These are phyloP conservation scores for Rhynchophorus ferrugineus DNA, from an alignment of 1,140 invertebrate species.

Conservation along the genomic window DNA sequence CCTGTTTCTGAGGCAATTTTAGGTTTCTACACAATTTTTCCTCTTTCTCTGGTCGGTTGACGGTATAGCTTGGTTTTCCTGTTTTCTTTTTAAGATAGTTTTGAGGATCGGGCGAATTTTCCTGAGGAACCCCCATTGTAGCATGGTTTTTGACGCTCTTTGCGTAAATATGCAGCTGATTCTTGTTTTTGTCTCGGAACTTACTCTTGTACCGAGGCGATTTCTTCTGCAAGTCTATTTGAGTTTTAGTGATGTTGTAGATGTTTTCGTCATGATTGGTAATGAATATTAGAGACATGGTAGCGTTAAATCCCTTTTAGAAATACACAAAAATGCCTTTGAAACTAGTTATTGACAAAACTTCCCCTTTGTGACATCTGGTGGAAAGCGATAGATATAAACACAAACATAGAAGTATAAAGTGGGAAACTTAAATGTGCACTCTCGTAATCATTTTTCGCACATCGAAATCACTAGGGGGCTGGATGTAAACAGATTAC, in stretches of 20 bases:
- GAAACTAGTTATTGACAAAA: too few relatives aligned
- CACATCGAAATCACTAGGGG: too few relatives aligned
- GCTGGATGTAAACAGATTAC: too few relatives aligned
- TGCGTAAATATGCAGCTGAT: neutral
- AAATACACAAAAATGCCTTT: too few relatives aligned
- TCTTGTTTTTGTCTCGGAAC: constrained; percentile 8
- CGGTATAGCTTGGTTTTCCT: constrained; percentile 26
- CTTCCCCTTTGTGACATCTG: too few relatives aligned
- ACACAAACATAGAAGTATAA: too few relatives aligned
- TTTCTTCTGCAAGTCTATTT: constrained; percentile 25
- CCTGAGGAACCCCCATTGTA: constrained; percentile 53
- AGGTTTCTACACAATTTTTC: constrained; percentile 7
- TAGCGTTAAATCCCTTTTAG: too few relatives aligned
- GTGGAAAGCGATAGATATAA: too few relatives aligned
- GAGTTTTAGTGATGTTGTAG: constrained; percentile 38
- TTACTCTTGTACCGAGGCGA: constrained; percentile 20
- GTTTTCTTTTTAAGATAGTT: constrained; percentile 52
- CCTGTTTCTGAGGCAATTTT: constrained; percentile 10
- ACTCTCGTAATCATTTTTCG: too few relatives aligned
- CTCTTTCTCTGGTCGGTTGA: constrained; percentile 4
- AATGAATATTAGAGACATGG: constrained; percentile 45
- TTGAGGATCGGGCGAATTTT: constrained; percentile 46
- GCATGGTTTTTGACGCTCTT: constrained; percentile 36
- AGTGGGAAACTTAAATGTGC: too few relatives aligned
- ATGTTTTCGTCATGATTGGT: constrained; percentile 45